phyloP scores from a whole-genome alignment of 2,888 invertebrate genomes.

The Colletes collaris region DNA sequence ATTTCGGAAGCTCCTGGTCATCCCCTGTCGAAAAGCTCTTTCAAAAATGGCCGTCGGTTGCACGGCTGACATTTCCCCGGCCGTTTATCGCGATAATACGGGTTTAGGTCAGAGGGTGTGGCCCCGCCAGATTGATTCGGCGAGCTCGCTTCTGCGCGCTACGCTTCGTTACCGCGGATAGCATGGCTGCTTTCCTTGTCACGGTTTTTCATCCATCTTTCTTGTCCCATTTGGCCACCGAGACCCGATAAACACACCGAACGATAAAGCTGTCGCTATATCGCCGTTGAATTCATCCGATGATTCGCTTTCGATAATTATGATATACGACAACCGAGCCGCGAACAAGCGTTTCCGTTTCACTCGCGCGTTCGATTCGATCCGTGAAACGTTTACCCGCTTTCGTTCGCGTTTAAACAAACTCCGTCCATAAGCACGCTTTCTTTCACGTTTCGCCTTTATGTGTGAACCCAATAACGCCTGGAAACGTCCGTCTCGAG shows the following conservation, averaged over 20 bases:
- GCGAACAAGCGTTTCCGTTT: background rate
- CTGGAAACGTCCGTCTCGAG: too few species aligned
- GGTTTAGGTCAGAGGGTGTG: constrained; percentile 82
- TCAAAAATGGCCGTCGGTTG: constrained; percentile 53
- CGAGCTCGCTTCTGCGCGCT: constrained; percentile 79
- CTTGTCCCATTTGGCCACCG: constrained; percentile 36
- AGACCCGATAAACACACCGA: constrained; percentile 48
- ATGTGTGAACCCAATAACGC: too few species aligned
- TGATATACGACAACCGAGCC: constrained; percentile 37
- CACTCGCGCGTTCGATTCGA: background rate
- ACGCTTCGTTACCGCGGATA: constrained; percentile 72
- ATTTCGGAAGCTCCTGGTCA: constrained; percentile 16
- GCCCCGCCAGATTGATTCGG: constrained; percentile 81
- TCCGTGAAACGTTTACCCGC: background rate
- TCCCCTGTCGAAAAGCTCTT: constrained; percentile 23
- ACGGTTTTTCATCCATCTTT: constrained; percentile 59
- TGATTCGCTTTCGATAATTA: constrained; percentile 59
- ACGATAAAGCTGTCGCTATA: constrained; percentile 56
- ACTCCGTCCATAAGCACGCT: too few species aligned
- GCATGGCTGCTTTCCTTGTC: constrained; percentile 70
- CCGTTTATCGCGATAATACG: constrained; percentile 72
- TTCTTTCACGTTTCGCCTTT: too few species aligned
- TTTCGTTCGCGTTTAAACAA: background rate
- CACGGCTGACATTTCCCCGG: constrained; percentile 67
- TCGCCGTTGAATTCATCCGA: constrained; percentile 34